Base-by-base conservation (phyloP, 1,140 invertebrate genomes). In the Drosophila arawakana region DNA sequence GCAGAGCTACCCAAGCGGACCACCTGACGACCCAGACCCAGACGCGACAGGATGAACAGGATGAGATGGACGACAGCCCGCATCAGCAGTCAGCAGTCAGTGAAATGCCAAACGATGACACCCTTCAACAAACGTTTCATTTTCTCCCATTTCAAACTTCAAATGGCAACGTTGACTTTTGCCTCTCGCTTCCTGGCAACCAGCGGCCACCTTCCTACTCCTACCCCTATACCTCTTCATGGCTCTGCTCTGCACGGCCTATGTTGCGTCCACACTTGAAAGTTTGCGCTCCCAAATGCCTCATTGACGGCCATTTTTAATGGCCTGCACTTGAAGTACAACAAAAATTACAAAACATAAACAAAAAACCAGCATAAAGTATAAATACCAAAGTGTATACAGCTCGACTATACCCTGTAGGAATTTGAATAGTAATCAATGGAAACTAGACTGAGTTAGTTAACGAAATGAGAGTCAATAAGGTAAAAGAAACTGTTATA, bases 291-390 rank as follows among this genome's bases (percentile, higher is more conserved):
- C 82, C 82, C 78, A 78, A 86, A 76, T 78, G 76, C 79, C 68
- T 74, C 82, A 82, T 86, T 86, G 82, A 88, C 81, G 73, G 81
- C 81, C 81, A 84, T 84, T 84, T 84, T 84, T 84, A 84, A 84
- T 84, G 81, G 81, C 58, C 68, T 72, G 68, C 68, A 70, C 60
- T 70, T 80, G 67, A 73, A 60, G 47, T 49, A 67, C 54, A 18
- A 49, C 54, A 69, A 49, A 58, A 57, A 69, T 52, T 57, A 78
- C 71, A 76, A 72, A 82, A 79, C 76, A 83, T 66, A 70, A 81
- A 72, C 54, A 74, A 63, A 68, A 52, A 55, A 50, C 65, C 46
- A 55, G 50, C 49, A 73, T 30, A 8, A 37, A 72, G 35, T 49
- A 49, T 54, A 41, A 11, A 10, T 34, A 35, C 37, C 11, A 30